Conservation (phyloP, 2,113 vertebrate genomes). For the Amphiprion percula region DNA sequence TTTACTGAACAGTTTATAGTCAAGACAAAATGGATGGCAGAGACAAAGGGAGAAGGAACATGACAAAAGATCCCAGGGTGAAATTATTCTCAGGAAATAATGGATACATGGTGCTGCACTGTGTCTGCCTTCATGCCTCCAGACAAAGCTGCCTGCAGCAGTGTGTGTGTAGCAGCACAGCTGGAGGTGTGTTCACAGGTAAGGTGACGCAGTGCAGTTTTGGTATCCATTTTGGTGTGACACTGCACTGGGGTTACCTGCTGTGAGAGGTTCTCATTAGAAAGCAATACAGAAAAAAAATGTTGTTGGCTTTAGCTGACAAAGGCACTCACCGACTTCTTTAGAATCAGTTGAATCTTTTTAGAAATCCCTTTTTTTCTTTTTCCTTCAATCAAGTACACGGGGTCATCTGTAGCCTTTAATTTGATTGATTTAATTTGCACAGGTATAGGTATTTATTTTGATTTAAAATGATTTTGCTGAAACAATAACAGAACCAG, state of each 20-base stretch:
- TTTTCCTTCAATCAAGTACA: too few species aligned
- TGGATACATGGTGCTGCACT: background rate
- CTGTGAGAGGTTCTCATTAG: background rate
- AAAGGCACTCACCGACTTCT: background rate
- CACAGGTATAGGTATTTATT: too few species aligned
- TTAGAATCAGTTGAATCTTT: background rate
- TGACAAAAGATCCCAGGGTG: conserved; percentile 20
- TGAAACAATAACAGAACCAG: too few species aligned
- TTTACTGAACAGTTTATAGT: conserved; percentile 35
- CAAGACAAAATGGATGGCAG: conserved; percentile 16
- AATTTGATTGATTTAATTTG: too few species aligned
- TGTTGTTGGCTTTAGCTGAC: background rate
- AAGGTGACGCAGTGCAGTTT: conserved; percentile 9
- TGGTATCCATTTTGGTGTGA: conserved; percentile 12
- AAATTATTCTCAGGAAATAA: conserved; percentile 20
- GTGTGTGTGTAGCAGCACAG: conserved; percentile 8
- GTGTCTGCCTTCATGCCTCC: background rate
- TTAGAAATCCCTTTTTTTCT: background rate
- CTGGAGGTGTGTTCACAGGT: conserved; percentile 4
- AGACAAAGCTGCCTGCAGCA: conserved; percentile 2
- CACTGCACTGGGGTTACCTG: background rate
- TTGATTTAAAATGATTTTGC: too few species aligned
- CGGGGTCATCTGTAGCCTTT: too few species aligned
- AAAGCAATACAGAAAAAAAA: conserved; percentile 6
- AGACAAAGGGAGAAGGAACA: conserved; percentile 6